Conservation (phyloP, 2,888 invertebrate species). For the Melipona beecheii region DNA sequence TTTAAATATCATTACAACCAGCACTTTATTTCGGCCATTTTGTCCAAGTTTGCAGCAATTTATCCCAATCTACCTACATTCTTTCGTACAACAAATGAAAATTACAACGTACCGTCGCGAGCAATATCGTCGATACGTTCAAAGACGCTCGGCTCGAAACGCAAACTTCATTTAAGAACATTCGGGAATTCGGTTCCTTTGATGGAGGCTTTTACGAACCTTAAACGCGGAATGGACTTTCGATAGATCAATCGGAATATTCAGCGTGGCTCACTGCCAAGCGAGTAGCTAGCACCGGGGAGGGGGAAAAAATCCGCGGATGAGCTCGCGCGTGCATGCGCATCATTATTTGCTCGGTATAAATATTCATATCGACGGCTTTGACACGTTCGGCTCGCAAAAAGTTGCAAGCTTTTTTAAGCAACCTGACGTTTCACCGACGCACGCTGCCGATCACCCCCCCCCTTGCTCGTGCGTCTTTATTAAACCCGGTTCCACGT, state of each 20-base stretch:
- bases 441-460: not conserved
- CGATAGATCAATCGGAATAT: not conserved
- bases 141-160: too few relatives aligned
- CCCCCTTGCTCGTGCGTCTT: slow-evolving; percentile 18
- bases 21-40: too few relatives aligned
- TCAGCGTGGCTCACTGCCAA: not conserved
- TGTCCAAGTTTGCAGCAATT: too few relatives aligned
- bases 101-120: too few relatives aligned
- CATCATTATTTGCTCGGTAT: slow-evolving; percentile 26
- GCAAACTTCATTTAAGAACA: slow-evolving; percentile 1
- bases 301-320: not conserved
- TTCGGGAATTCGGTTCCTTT: slow-evolving; percentile 4
- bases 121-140: too few relatives aligned
- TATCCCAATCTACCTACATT: too few relatives aligned
- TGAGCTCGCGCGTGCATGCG: slow-evolving; percentile 6
- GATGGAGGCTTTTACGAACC: slow-evolving; percentile 33
- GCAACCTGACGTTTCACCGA: not conserved
- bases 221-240: not conserved
- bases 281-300: too few relatives aligned
- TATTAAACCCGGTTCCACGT: slow-evolving; percentile 18
- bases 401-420: slow-evolving; percentile 16
- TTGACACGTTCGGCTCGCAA: slow-evolving; percentile 13
- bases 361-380: slow-evolving; percentile 48
- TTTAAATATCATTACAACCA: too few relatives aligned
- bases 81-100: too few relatives aligned